Percentiles rank a stretch among this genome's conserved stretches.
Conservation (phyloP, 1,140 invertebrate species). For the Proctacanthus coquilletti region DNA sequence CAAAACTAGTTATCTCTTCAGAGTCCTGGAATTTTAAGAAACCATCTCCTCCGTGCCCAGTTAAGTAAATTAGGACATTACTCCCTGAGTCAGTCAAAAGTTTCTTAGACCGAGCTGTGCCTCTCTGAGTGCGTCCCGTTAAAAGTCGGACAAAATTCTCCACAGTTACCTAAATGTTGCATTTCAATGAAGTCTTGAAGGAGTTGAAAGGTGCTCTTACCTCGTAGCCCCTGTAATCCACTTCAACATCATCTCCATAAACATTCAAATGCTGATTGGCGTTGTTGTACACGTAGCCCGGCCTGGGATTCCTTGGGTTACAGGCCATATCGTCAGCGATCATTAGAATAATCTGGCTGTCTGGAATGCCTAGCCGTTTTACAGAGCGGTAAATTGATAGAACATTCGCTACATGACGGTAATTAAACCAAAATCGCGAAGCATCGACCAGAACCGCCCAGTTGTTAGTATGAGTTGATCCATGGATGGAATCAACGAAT, state of each 20-base stretch:
- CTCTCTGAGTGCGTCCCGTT: slow-evolving; percentile 77
- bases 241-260: slow-evolving; percentile 98
- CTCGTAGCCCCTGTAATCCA: slow-evolving; percentile 97
- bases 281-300: slow-evolving; percentile 97
- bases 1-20: slow-evolving; percentile 97
- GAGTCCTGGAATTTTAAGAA: slow-evolving; percentile 99
- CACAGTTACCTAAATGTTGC: slow-evolving; percentile 63
- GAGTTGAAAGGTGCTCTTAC: slow-evolving; percentile 31
- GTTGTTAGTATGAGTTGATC: slow-evolving; percentile 82
- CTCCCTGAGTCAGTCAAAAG: slow-evolving; percentile 91
- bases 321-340: slow-evolving; percentile 99
- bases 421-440: slow-evolving; percentile 99
- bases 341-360: slow-evolving; percentile 95
- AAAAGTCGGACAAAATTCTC: slow-evolving; percentile 96
- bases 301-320: slow-evolving; percentile 91
- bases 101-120: slow-evolving; percentile 88
- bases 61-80: slow-evolving; percentile 94
- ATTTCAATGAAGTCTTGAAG: slow-evolving; percentile 1
- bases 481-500: slow-evolving; percentile 19
- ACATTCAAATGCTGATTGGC: slow-evolving; percentile 97
- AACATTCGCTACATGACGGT: slow-evolving; percentile 97
- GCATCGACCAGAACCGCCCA: slow-evolving; percentile 99
- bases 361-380: slow-evolving; percentile 92
- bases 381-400: slow-evolving; percentile 96
- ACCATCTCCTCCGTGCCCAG: slow-evolving; percentile 96